Base-by-base conservation (phyloP, 2,888 invertebrate species). In the Athalia circularis region DNA sequence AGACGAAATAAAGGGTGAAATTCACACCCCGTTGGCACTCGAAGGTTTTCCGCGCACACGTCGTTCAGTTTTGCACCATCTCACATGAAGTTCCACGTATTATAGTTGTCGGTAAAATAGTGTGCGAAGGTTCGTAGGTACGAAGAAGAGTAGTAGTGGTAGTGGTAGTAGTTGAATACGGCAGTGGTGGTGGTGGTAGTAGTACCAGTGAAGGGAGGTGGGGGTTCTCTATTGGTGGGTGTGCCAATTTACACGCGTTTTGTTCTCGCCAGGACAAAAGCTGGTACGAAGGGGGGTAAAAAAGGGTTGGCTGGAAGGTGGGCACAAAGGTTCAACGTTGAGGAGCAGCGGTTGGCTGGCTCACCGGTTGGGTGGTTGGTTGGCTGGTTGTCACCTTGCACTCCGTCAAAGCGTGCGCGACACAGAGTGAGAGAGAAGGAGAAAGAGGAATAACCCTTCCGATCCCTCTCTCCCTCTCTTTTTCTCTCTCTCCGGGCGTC, bases 241-340 rank as follows among this genome's bases (percentile, higher is more conserved):
- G 87, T 86, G 87, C 86, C 87, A 87, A 88, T 88, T 87, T 88
- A 87, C 87, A 87, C 86, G 85, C 85, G 86, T 88, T 88, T 88
- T 87, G 86, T 88, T 88, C 86, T 84, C 83, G 81, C 83, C 82
- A 79, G 81, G 85, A 88, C 87, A 87, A 88, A 87, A 87, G 86
- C 83, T 86, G 86, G 85, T 83, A 84, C 84, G 84, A 86, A 80
- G 79, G 77, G 78, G 80, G 78, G 79, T 65, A 80, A 78, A 79
- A 80, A 78, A 72, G 78, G 78, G 62, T 74, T 52, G 64, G 80
- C 48, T 76, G 65, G 77, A 79, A 77, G 77, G 61, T 50, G 80
- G 67, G 80, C 74, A 82, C 83, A 79, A 81, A 83, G 81, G 83
- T 80, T 80, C 81, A 80, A 81, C 80, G 81, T 65, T 80, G 81